phyloP scores from a whole-genome alignment of 2,888 invertebrate species.

The Loripinus fragilis region DNA sequence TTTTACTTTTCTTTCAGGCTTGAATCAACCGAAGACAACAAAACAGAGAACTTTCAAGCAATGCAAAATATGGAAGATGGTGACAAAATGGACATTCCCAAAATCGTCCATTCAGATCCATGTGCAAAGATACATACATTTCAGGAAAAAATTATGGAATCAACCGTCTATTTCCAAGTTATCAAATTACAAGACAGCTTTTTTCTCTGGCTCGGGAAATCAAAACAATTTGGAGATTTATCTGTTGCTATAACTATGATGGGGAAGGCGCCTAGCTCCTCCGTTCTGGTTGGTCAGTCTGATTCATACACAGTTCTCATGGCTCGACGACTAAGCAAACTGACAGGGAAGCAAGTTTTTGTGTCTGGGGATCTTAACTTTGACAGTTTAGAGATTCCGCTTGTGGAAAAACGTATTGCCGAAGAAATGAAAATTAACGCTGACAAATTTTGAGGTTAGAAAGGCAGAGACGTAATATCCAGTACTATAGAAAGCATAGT shows the following conservation, averaged over 20 bases:
- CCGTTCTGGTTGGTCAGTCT: constrained; percentile 61
- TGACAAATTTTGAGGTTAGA: constrained; percentile 62
- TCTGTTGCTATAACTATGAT: constrained; percentile 73
- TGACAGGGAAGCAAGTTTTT: constrained; percentile 76
- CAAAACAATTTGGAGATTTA: constrained; percentile 67
- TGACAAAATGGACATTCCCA: no score
- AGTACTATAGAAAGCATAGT: no score
- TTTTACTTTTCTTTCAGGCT: no score
- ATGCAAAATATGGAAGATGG: no score
- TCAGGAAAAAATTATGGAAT: constrained; percentile 65
- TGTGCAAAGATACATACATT: constrained; percentile 61
- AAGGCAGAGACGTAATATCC: no score
- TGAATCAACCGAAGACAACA: no score
- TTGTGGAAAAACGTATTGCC: constrained; percentile 72
- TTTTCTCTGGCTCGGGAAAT: constrained; percentile 73
- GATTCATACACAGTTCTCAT: constrained; percentile 66
- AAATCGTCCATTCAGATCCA: constrained; percentile 26
- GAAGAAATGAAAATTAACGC: constrained; percentile 70
- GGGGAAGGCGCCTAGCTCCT: constrained; percentile 56
- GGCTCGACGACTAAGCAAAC: constrained; percentile 66
- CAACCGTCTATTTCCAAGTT: constrained; percentile 70
- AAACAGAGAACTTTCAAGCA: no score
- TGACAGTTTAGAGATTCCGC: constrained; percentile 66
- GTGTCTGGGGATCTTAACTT: constrained; percentile 71
- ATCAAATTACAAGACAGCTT: constrained; percentile 73